Evolutionary conservation across 1,140 invertebrate genomes (phyloP).

Genomic region (Tetramorium alpestre): DNA sequence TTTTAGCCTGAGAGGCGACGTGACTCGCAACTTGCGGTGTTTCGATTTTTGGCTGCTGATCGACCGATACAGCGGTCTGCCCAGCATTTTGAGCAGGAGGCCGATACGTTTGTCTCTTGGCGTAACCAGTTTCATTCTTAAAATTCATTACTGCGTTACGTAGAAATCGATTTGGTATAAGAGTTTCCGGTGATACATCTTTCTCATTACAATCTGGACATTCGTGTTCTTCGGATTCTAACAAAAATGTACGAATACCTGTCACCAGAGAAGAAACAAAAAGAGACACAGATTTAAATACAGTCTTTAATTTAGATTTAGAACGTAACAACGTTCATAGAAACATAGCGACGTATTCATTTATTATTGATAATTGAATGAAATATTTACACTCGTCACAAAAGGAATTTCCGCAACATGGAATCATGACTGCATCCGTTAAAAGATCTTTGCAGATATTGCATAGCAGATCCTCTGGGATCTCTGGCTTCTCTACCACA

Average conservation of each 20-base stretch:
- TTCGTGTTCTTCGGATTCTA: constrained; percentile 97
- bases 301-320: too few species aligned
- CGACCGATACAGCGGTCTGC: constrained; percentile 60
- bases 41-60: constrained; percentile 72
- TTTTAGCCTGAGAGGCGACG: constrained; percentile 51
- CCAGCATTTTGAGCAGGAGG: constrained; percentile 65
- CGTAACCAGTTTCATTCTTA: constrained; percentile 95
- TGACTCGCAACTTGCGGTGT: constrained; percentile 53
- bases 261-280: constrained; percentile 57
- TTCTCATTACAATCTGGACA: constrained; percentile 97
- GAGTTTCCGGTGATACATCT: constrained; percentile 95
- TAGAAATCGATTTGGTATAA: constrained; percentile 97
- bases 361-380: background rate
- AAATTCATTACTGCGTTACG: constrained; percentile 95
- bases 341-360: too few species aligned
- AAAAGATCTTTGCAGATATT: constrained; percentile 97
- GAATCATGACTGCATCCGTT: constrained; percentile 97
- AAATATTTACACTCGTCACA: constrained; percentile 96
- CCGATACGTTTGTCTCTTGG: constrained; percentile 80
- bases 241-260: constrained; percentile 94
- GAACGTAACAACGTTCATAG: background rate
- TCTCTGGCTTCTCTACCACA: constrained; percentile 89
- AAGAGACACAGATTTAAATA: constrained; percentile 34
- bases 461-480: constrained; percentile 96
- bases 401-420: constrained; percentile 98